phyloP scores from a whole-genome alignment of 2,113 vertebrate species.

The Catharus minimus region DNA sequence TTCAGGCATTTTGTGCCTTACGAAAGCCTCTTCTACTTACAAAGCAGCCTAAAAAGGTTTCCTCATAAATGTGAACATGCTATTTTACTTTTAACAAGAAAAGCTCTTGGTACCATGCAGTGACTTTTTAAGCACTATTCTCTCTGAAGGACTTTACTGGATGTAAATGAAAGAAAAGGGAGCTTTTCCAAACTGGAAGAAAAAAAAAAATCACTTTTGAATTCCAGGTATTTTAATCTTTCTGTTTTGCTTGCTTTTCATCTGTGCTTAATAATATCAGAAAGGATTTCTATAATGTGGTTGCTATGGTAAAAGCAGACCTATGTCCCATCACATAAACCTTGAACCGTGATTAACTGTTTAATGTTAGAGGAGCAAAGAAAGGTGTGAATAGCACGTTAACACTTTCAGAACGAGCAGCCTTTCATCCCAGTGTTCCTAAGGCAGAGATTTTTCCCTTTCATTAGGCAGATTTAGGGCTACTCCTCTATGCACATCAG shows the following conservation, averaged over 20 bases:
- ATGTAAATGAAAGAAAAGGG: slow-evolving; percentile 24
- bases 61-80: not conserved
- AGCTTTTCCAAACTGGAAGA: not conserved
- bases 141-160: slow-evolving; percentile 17
- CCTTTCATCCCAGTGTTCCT: not conserved
- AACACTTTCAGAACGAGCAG: slow-evolving; percentile 10
- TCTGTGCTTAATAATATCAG: slow-evolving; percentile 28
- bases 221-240: slow-evolving; percentile 36
- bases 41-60: not conserved
- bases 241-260: slow-evolving; percentile 23
- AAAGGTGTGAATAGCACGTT: not conserved
- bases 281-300: not conserved
- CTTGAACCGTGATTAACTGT: slow-evolving; percentile 1
- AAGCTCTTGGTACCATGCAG: slow-evolving; percentile 4
- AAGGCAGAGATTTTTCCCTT: not conserved
- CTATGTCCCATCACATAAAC: not conserved
- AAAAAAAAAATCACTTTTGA: not conserved
- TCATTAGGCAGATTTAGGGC: not conserved
- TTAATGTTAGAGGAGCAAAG: slow-evolving; percentile 5
- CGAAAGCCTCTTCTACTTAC: not conserved
- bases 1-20: not conserved
- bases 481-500: not conserved
- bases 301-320: slow-evolving; percentile 45
- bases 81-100: slow-evolving; percentile 30
- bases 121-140: slow-evolving; percentile 1